phyloP scores from a whole-genome alignment of 2,888 invertebrate genomes.

The Dryocosmus kuriphilus region DNA sequence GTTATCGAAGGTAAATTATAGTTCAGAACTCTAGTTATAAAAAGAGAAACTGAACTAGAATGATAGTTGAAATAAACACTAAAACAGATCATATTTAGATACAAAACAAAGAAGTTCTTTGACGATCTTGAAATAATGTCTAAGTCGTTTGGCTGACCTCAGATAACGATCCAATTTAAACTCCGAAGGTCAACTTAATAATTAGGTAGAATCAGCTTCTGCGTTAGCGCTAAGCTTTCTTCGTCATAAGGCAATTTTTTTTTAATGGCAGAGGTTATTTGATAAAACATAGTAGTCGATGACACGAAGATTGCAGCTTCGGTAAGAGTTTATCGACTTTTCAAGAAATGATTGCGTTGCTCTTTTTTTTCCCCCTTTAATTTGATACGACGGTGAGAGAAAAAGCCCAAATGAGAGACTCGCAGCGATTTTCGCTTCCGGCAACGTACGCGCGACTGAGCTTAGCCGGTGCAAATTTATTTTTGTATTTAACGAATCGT shows the following conservation, averaged over 20 bases:
- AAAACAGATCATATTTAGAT: conserved; percentile 50
- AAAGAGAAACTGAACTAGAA: neutral
- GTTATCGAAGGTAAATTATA: neutral
- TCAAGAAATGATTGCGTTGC: neutral
- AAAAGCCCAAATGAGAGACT: neutral
- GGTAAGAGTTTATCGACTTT: conserved; percentile 32
- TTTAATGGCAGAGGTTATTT: conserved; percentile 38
- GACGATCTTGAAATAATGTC: conserved; percentile 57
- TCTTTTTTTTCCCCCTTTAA: neutral
- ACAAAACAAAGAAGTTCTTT: conserved; percentile 59
- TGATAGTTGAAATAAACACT: conserved; percentile 7
- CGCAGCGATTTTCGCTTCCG: neutral
- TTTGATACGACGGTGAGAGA: conserved; percentile 15
- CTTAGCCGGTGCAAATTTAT: neutral
- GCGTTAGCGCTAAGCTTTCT: conserved; percentile 19
- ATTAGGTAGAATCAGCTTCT: conserved; percentile 56
- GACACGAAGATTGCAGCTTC: conserved; percentile 27
- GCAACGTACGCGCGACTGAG: neutral
- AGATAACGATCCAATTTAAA: conserved; percentile 70
- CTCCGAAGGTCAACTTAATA: conserved; percentile 67
- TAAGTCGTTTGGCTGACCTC: conserved; percentile 60
- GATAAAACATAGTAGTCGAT: conserved; percentile 35
- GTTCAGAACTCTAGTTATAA: neutral
- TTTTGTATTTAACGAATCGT: neutral
- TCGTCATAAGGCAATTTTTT: conserved; percentile 28